Evolutionary conservation across 2,888 invertebrate genomes (phyloP), one percentile per base, ranked within the genome.

Genomic region (Phalera bucephala): DNA sequence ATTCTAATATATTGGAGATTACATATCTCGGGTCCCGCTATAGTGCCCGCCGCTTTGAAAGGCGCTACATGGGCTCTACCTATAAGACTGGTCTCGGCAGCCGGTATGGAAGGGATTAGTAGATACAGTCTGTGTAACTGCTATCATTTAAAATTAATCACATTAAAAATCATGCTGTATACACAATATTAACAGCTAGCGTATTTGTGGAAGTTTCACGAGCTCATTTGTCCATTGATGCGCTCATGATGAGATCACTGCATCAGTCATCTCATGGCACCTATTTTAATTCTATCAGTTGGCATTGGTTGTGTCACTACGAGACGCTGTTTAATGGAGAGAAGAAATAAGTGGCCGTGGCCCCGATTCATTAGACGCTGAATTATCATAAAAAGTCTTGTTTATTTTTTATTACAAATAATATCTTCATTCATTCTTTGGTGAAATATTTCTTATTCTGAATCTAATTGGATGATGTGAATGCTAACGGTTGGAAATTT

Each of bases 341-440:
- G 74, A 63, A 62, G 68, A 64, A 69, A 73, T 74, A 76, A 68
- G 67, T 65, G 80, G 52, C 82, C 80, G 27, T 82, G 82, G 72
- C 81, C 80, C 52, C 72, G 62, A 79, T 80, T 68, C 50, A 54
- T 59, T 49, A 52, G 52, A 50, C 40, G 11, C 6, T 19, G 28
- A 25, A 23, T 19, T 25, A 25, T n/a, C 14, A n/a, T 5, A 31
- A 12, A 31, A 7, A 2, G 8, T 7, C 32, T 33, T 41, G 44
- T 32, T 47, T 35, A 37, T 34, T 47, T 36, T 29, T 47, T 47
- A 50, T 31, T 39, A 33, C 38, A 46, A 49, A 40, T n/a, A n/a
- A n/a, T n/a, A 42, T 29, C 33, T 19, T 30, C 23, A 17, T 5
- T 22, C 1, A n/a, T 15, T 23, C n/a, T 26, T 25, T 9, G 15